A percentile compares a stretch with the other conserved stretches of the same genome.
Conservation (phyloP, 2,888 invertebrate genomes). For the Eupsilia transversa region DNA sequence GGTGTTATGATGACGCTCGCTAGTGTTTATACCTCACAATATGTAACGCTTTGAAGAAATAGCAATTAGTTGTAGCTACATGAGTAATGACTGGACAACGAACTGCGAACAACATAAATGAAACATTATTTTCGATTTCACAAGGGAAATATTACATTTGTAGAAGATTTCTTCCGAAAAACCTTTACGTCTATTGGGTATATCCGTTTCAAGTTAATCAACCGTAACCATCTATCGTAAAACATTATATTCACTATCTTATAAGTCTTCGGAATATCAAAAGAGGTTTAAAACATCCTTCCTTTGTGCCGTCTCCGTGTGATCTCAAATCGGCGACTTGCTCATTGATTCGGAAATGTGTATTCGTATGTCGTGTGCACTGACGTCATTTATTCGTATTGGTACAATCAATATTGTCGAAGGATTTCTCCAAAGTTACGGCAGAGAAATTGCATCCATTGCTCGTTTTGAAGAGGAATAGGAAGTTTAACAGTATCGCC, state of each 20-base stretch:
- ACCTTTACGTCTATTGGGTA: slow-evolving; percentile 18
- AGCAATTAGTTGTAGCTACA: background rate
- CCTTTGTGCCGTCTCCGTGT: slow-evolving; percentile 57
- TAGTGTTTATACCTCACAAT: background rate
- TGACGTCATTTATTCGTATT: slow-evolving; percentile 53
- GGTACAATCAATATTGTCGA: slow-evolving; percentile 50
- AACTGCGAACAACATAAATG: background rate
- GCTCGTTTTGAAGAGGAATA: slow-evolving; percentile 10
- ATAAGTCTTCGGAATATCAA: slow-evolving; percentile 42
- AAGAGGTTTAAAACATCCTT: slow-evolving; percentile 63
- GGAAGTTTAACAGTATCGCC: background rate
- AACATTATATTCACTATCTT: slow-evolving; percentile 37
- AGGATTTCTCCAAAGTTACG: slow-evolving; percentile 1
- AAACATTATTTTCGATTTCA: background rate
- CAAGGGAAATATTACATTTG: background rate
- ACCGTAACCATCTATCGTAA: slow-evolving; percentile 34
- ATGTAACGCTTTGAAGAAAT: slow-evolving; percentile 21
- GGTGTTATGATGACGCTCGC: background rate
- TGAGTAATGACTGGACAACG: slow-evolving; percentile 21
- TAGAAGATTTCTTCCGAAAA: background rate
- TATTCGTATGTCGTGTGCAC: slow-evolving; percentile 49
- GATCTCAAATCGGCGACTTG: slow-evolving; percentile 59
- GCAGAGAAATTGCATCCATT: slow-evolving; percentile 25
- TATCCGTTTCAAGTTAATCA: slow-evolving; percentile 49
- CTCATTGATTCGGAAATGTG: slow-evolving; percentile 63